Evolutionary conservation across 1,140 invertebrate genomes (phyloP), one percentile per base, ranked within the genome.

Genomic region (Parapsyche elsis): DNA sequence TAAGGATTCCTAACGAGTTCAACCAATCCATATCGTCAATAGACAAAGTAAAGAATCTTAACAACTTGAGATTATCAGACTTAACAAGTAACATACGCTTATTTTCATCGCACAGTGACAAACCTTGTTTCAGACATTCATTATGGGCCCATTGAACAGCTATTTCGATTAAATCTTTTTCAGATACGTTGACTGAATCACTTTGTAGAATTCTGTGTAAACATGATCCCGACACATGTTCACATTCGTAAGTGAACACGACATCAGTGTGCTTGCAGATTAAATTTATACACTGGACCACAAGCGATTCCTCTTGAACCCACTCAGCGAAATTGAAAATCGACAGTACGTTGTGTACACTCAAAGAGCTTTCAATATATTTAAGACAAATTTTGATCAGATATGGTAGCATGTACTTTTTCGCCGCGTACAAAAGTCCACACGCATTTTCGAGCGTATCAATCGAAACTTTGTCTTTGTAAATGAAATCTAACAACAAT

Each of bases 381-480:
- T 84, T 82, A 59, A 88, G 84, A 84, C 90, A 91, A 44, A 86
- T 79, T 24, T 88, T 85, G 67, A 85, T 85, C n/a, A 91, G 86
- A 84, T 88, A 85, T 73, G 90, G 87, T 38, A 91, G 78, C 78
- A 91, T 85, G 85, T 91, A 91, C 87, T 91, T 91, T 79, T 89
- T 89, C 44, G 89, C 88, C 9, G 89, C 87, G 87, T 91, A 91
- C 70, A 91, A 84, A 75, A 91, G 84, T 82, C 88, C 87, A 88
- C 89, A 91, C 9, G 90, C 90, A 85, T 90, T 88, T 79, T 87
- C 86, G 79, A 91, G 85, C 24, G 86, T 87, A 24, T 84, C 83
- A 76, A 91, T 87, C 24, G 85, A 84, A 53, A 91, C 87, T 84
- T 86, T 87, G 76, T 90, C 89, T 19, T 89, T 90, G 81, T 91